phyloP scores from a whole-genome alignment of 2,797 vertebrate genomes.

The Halcyon leucocephala region DNA sequence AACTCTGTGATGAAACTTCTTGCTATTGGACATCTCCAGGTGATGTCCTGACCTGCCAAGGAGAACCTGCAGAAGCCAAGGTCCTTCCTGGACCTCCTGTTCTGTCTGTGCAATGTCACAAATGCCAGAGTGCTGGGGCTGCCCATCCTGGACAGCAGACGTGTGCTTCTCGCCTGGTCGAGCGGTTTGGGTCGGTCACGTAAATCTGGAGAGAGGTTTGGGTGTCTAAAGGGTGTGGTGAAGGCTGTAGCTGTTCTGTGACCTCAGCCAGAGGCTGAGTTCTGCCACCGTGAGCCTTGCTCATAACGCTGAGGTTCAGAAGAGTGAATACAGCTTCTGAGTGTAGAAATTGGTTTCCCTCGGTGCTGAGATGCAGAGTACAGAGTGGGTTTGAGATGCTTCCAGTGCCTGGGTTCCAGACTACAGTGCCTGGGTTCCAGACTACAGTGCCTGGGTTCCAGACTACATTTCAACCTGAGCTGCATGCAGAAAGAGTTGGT shows the following conservation, averaged over 20 bases:
- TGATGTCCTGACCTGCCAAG: background rate
- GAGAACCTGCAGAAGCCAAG: too few relatives aligned
- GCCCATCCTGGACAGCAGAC: background rate
- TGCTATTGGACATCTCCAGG: accelerated
- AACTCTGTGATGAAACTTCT: background rate
- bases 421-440: background rate
- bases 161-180: background rate
- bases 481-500: background rate
- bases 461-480: background rate
- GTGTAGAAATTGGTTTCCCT: background rate
- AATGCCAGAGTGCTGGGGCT: background rate
- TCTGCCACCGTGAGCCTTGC: background rate
- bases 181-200: background rate
- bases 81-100: background rate
- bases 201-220: background rate
- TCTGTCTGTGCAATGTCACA: too few relatives aligned
- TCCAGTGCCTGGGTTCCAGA: accelerated
- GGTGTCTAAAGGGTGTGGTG: background rate
- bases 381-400: background rate
- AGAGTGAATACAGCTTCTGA: background rate
- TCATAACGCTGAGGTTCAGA: accelerated
- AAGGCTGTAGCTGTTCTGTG: accelerated
- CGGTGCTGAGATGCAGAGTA: background rate
- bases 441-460: background rate
- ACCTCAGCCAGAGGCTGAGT: background rate